A percentile compares a stretch with the other conserved stretches of the same genome.
phyloP scores from a whole-genome alignment of 2,797 vertebrate species.

The Taenioides sp. region DNA sequence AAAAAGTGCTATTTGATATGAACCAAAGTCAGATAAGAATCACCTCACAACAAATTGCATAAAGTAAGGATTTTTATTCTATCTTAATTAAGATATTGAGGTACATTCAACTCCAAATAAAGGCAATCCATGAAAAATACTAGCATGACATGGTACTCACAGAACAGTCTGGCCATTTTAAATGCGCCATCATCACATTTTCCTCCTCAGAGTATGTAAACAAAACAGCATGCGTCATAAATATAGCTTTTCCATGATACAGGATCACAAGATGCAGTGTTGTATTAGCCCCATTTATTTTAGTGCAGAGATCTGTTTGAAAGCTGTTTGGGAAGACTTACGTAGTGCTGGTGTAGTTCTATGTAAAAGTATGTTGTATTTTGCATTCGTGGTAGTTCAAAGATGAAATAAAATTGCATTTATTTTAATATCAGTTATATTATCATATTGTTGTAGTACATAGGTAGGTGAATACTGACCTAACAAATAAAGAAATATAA shows the following conservation, averaged over 20 bases:
- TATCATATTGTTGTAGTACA: background rate
- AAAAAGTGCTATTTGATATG: too few species aligned
- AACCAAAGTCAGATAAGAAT: background rate
- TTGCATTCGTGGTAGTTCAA: background rate
- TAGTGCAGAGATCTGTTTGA: constrained; percentile 53
- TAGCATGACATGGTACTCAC: background rate
- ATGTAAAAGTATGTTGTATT: background rate
- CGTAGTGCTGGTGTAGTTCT: constrained; percentile 21
- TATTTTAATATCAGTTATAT: background rate
- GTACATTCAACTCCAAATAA: constrained; percentile 25
- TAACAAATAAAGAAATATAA: too few species aligned
- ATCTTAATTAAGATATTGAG: constrained; percentile 27
- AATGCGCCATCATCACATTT: constrained; percentile 14
- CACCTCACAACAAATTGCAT: background rate
- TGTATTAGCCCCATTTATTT: constrained; percentile 6
- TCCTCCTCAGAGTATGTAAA: constrained; percentile 26
- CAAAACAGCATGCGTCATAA: constrained; percentile 18
- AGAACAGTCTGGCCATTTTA: constrained; percentile 31
- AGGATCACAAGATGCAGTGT: constrained; percentile 3
- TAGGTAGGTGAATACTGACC: background rate
- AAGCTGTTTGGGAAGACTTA: constrained; percentile 67
- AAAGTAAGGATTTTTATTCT: constrained; percentile 37
- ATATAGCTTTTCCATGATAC: constrained; percentile 11
- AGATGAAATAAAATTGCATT: background rate
- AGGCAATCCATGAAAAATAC: constrained; percentile 21